These are phyloP conservation scores for Indri indri DNA, from an alignment of 2,113 vertebrate species.

Conservation along the genomic window DNA sequence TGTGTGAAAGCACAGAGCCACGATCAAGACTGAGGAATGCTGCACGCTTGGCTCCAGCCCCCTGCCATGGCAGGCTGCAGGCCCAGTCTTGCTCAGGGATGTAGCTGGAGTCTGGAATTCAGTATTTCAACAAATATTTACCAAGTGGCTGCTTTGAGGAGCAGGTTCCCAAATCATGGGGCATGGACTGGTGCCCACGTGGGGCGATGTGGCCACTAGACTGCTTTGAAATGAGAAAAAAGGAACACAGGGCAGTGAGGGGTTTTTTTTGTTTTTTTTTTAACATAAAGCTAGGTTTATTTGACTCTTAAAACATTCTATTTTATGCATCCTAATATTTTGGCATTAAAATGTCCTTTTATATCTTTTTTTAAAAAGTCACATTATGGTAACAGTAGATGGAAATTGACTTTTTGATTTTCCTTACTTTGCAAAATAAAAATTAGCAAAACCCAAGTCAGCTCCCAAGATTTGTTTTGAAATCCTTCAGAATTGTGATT, in stretches of 20 bases:
- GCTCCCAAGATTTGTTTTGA: background rate
- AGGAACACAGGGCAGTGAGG: background rate
- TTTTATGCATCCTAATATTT: constrained; percentile 33
- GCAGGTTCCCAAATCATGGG: background rate
- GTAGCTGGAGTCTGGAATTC: constrained; percentile 21
- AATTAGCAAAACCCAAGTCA: background rate
- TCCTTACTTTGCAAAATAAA: background rate
- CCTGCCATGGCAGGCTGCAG: background rate
- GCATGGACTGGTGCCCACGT: background rate
- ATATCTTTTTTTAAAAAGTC: background rate
- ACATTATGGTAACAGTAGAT: background rate
- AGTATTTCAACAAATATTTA: constrained; percentile 32
- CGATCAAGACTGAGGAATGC: background rate
- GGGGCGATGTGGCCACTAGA: background rate
- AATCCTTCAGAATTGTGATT: background rate
- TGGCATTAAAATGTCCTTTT: background rate
- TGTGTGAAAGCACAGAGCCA: background rate
- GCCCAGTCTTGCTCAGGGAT: background rate
- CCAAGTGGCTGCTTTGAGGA: background rate
- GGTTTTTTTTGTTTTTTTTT: background rate
- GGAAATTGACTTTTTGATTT: background rate
- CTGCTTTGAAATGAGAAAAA: background rate
- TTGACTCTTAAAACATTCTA: background rate
- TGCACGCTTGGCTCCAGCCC: rapidly evolving
- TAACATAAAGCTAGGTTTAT: constrained; percentile 25